These are phyloP conservation scores for Leptinotarsa lineolata DNA, from an alignment of 1,140 invertebrate species.

Conservation along the genomic window DNA sequence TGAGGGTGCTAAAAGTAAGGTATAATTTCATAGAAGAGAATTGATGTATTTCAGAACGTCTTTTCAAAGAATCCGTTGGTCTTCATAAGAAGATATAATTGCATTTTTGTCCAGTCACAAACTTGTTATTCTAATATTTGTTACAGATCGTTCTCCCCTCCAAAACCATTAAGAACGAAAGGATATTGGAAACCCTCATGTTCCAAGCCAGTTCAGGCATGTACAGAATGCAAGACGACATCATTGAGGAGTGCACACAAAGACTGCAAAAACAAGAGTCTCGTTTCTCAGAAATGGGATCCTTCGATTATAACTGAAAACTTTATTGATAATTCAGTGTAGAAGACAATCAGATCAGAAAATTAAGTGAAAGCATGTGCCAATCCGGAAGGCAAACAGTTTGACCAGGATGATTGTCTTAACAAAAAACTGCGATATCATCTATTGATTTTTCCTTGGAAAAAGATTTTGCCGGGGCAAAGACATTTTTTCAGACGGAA, in stretches of 20 bases:
- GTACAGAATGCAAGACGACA: conserved; percentile 87
- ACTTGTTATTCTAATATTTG: background rate
- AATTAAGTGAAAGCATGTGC: too few species aligned
- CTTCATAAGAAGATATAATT: too few species aligned
- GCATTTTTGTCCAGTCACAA: background rate
- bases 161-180: conserved; percentile 91
- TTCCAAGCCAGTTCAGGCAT: conserved; percentile 91
- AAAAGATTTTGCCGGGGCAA: too few species aligned
- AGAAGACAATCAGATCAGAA: conserved; percentile 39
- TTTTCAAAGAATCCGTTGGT: too few species aligned
- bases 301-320: conserved; percentile 67
- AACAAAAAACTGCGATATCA: too few species aligned
- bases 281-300: conserved; percentile 77
- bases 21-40: too few species aligned
- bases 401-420: too few species aligned
- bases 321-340: conserved; percentile 26
- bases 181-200: conserved; percentile 90
- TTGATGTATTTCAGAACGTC: too few species aligned
- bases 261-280: conserved; percentile 86
- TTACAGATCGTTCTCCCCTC: conserved; percentile 83
- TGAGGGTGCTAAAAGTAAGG: too few species aligned
- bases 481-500: too few species aligned
- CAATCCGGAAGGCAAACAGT: too few species aligned
- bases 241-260: conserved; percentile 84
- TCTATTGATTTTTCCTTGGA: too few species aligned